phyloP scores from a whole-genome alignment of 2,797 vertebrate species.

The Buphagus erythrorhynchus region DNA sequence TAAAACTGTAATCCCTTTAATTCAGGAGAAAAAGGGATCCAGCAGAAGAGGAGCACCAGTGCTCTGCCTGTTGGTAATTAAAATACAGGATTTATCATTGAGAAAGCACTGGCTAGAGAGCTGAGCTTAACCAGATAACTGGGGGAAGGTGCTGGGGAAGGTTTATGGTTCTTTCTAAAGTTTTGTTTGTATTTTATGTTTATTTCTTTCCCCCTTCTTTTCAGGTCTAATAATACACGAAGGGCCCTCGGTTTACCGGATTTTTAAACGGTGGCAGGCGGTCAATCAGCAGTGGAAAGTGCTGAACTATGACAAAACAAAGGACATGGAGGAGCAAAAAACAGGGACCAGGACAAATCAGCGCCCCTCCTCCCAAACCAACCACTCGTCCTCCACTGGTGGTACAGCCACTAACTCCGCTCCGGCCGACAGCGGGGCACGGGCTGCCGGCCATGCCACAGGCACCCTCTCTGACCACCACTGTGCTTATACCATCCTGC shows the following conservation, averaged over 20 bases:
- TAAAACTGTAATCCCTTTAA: constrained; percentile 36
- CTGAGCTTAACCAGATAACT: neutral
- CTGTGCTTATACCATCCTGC: constrained; percentile 97
- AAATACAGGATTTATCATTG: neutral
- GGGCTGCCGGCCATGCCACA: constrained; percentile 74
- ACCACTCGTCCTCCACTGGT: constrained; percentile 87
- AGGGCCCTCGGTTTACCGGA: constrained; percentile 96
- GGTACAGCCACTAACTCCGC: constrained; percentile 80
- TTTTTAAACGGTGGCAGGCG: constrained; percentile 98
- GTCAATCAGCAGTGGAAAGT: constrained; percentile 99
- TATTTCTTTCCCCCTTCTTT: constrained; percentile 55
- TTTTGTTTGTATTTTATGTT: constrained; percentile 28
- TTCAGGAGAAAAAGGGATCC: neutral
- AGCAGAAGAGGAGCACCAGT: neutral
- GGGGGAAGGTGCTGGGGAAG: neutral
- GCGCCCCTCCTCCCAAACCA: constrained; percentile 84
- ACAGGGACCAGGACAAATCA: constrained; percentile 85
- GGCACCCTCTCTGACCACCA: constrained; percentile 89
- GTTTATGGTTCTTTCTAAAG: constrained; percentile 5
- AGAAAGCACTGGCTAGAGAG: neutral
- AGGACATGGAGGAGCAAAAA: constrained; percentile 93
- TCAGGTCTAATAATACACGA: constrained; percentile 95
- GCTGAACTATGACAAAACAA: constrained; percentile 95
- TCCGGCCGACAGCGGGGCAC: constrained; percentile 75
- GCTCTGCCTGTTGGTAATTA: neutral